A percentile compares a stretch with the other conserved stretches of the same genome.
These are phyloP conservation scores for Dreissena polymorpha DNA, from an alignment of 1,140 invertebrate genomes.

Conservation along the genomic window DNA sequence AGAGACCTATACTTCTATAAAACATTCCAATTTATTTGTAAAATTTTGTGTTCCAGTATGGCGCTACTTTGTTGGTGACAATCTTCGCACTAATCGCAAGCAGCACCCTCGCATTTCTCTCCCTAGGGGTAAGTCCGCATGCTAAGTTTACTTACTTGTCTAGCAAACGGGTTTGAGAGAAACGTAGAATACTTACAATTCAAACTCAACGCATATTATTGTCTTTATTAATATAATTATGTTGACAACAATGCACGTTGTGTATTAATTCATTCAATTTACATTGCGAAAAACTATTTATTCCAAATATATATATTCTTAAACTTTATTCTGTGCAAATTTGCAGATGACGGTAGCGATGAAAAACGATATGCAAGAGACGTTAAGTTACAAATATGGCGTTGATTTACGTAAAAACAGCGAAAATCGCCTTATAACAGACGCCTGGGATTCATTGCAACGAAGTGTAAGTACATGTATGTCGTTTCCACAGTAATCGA, in stretches of 20 bases:
- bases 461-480: constrained; percentile 72
- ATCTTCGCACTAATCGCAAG: constrained; percentile 66
- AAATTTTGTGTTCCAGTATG: constrained; percentile 70
- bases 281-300: no score
- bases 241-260: no score
- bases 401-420: constrained; percentile 65
- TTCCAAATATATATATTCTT: no score
- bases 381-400: constrained; percentile 68
- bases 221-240: no score
- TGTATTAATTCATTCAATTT: no score
- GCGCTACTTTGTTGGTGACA: constrained; percentile 70
- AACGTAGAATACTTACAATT: no score
- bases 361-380: constrained; percentile 58
- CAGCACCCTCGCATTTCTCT: constrained; percentile 70
- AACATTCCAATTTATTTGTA: no score
- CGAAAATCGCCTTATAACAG: constrained; percentile 71
- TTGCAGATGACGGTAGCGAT: constrained; percentile 66
- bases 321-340: background rate
- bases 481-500: no score
- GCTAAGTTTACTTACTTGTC: no score
- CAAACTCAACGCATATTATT: no score
- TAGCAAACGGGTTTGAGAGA: no score
- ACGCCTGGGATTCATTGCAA: constrained; percentile 76
- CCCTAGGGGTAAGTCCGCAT: constrained; percentile 67
- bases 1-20: no score